Evolutionary conservation across 2,888 invertebrate species (phyloP), one percentile per base, ranked within the genome.

Genomic region (Chalcis sispes): DNA sequence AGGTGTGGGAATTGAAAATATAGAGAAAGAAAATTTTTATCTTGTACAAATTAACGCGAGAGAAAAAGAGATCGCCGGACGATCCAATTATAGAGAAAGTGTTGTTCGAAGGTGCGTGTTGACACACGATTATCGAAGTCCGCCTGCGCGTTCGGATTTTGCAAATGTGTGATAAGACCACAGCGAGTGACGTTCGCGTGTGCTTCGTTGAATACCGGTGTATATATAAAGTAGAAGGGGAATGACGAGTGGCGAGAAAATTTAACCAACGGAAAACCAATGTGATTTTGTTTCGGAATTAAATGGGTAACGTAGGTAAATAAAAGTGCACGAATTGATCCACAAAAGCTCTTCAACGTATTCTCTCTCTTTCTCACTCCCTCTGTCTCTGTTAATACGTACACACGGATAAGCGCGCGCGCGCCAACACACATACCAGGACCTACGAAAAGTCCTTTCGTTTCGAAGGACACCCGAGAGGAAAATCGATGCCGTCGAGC

Each of bases 151-250:
- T 4, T n/a, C 59, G 36, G 20, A 42, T 62, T 25, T 27, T 32
- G 29, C 29, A 59, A 65, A 40, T 32, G 50, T 50, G 50, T 65
- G 64, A 62, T 48, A 62, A 10, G 5, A 15, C 18, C 29, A 1
- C 10, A 13, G 7, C 46, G 23, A 8, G 18, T 29, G 10, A 3
- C 15, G 13, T 50, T 23, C n/a, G 15, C 50, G 46, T 50, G 20
- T 27, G 20, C 32, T 7, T 36, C 5, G 4, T 4, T 36, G 10
- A 36, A 36, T 36, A 20, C 18, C n/a, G 36, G n/a, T 32, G 23
- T 36, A 13, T n/a, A 36, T 61, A 10, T 15, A 18, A 36, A 36
- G 5, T 42, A 46, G 5, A n/a, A 42, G 36, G 25, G 5, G 27
- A 61, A n/a, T 36, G 20, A 20, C n/a, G 23, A 40, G 40, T 1